Percentiles rank a stretch among this genome's conserved stretches.
Evolutionary conservation across 2,113 vertebrate genomes (phyloP).

Genomic region (Nothocercus nigrocapillus): DNA sequence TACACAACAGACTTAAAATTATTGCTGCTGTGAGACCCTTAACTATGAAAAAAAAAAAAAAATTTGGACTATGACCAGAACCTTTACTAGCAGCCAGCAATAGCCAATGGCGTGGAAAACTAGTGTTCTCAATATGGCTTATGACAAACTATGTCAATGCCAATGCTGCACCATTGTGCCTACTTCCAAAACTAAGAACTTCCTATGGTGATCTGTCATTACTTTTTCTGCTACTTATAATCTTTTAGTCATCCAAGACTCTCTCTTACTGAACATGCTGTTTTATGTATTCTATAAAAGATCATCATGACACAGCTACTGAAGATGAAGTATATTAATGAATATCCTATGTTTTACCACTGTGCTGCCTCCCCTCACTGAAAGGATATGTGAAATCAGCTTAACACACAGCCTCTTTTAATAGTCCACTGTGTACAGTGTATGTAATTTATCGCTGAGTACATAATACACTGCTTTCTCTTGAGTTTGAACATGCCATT

Average conservation of each 20-base stretch:
- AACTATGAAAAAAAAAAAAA: neutral
- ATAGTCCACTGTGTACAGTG: neutral
- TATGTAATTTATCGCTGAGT: neutral
- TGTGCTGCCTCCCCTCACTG: neutral
- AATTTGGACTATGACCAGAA: neutral
- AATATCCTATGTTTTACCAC: neutral
- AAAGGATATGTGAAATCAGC: neutral
- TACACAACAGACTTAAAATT: constrained; percentile 43
- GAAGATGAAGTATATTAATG: neutral
- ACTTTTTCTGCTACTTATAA: neutral
- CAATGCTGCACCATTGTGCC: neutral
- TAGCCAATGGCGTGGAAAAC: neutral
- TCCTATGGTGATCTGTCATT: constrained; percentile 16
- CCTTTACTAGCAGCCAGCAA: neutral
- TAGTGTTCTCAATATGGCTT: neutral
- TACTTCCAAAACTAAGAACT: neutral
- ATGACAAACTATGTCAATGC: neutral
- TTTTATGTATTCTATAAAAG: constrained; percentile 13
- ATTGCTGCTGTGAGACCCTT: constrained; percentile 28
- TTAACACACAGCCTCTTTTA: neutral
- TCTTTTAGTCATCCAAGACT: neutral
- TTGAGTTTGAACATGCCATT: neutral
- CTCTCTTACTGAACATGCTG: neutral
- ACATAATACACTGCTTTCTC: neutral
- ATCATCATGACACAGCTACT: neutral